Percentiles rank a stretch among this genome's conserved stretches.
Conservation (phyloP, 2,888 invertebrate species). For the Agrilus biguttatus region DNA sequence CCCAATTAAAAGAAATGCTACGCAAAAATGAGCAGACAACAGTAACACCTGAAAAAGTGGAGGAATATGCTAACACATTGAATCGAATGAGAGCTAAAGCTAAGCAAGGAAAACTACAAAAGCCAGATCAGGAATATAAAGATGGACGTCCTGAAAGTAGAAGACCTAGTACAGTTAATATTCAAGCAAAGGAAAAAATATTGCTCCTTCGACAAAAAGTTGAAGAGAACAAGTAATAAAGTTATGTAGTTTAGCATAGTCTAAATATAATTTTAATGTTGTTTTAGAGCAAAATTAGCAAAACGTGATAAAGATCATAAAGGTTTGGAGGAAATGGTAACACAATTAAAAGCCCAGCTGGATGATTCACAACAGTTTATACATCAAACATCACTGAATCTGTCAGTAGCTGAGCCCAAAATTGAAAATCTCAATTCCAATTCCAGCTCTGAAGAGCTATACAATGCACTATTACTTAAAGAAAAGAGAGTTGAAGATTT, state of each 20-base stretch:
- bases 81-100: conserved; percentile 26
- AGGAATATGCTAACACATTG: conserved; percentile 29
- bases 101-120: conserved; percentile 19
- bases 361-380: conserved; percentile 34
- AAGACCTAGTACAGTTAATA: conserved; percentile 17
- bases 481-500: conserved; percentile 52
- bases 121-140: conserved; percentile 13
- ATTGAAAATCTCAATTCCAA: conserved; percentile 22
- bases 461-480: conserved; percentile 38
- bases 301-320: conserved; percentile 37
- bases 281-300: conserved; percentile 31
- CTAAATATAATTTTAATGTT: conserved; percentile 3
- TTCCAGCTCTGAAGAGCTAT: conserved; percentile 26
- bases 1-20: conserved; percentile 31
- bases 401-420: conserved; percentile 19
- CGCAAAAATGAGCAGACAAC: conserved; percentile 27
- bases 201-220: conserved; percentile 37
- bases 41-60: conserved; percentile 30
- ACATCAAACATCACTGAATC: conserved; percentile 18
- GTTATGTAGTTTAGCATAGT: conserved; percentile 2
- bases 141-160: conserved; percentile 7
- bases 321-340: conserved; percentile 37
- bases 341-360: conserved; percentile 37
- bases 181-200: conserved; percentile 37
- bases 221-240: conserved; percentile 35